These are phyloP conservation scores for Drosophila jambulina DNA, from an alignment of 1,140 invertebrate species.

Conservation along the genomic window DNA sequence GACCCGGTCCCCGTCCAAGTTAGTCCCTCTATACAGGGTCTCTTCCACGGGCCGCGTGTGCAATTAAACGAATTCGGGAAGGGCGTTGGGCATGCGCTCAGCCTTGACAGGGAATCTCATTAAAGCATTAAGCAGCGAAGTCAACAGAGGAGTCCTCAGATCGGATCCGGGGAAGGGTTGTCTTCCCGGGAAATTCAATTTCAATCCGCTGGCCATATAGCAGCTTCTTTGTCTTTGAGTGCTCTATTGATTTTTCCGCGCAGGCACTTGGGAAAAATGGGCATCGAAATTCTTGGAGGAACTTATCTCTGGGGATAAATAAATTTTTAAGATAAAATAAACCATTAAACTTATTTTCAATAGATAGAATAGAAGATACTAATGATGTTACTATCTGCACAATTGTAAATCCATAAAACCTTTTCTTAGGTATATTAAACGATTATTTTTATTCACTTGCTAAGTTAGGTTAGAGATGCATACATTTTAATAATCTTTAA, in stretches of 20 bases:
- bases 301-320: not conserved
- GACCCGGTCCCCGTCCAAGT: slow-evolving; percentile 2
- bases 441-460: too few species aligned
- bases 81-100: slow-evolving; percentile 75
- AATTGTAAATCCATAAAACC: not conserved
- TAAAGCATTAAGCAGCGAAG: slow-evolving; percentile 70
- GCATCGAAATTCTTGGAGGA: not conserved
- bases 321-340: not conserved
- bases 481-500: too few species aligned
- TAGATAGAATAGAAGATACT: not conserved
- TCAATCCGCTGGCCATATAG: slow-evolving; percentile 60
- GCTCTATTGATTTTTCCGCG: slow-evolving; percentile 10
- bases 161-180: slow-evolving; percentile 13
- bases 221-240: slow-evolving; percentile 24
- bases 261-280: slow-evolving; percentile 5
- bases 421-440: too few species aligned
- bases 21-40: not conserved
- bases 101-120: slow-evolving; percentile 71
- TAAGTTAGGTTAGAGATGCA: not conserved
- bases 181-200: slow-evolving; percentile 65
- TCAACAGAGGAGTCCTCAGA: slow-evolving; percentile 47
- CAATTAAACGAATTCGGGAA: slow-evolving; percentile 74
- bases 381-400: not conserved
- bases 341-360: not conserved
- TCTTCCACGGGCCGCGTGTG: slow-evolving; percentile 52